Evolutionary conservation across 2,113 vertebrate species (phyloP).

Genomic region (Ardeotis arabs): DNA sequence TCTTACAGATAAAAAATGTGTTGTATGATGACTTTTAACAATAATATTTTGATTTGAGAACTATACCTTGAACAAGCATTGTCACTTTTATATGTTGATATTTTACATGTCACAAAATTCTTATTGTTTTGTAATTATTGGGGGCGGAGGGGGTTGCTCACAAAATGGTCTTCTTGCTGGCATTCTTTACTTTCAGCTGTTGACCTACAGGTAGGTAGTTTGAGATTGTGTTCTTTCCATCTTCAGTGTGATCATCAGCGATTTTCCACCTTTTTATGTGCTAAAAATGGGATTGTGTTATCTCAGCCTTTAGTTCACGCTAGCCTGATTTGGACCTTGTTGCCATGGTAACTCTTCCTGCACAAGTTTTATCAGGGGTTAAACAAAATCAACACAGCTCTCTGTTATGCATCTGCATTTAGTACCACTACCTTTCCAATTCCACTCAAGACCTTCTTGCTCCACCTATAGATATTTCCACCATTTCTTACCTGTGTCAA

Average conservation of each 20-base stretch:
- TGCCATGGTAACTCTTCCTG: constrained; percentile 63
- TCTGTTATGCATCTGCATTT: background rate
- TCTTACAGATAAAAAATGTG: background rate
- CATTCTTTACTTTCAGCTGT: background rate
- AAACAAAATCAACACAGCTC: constrained; percentile 25
- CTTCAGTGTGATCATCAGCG: background rate
- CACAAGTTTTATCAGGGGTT: constrained; percentile 33
- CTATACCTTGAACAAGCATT: background rate
- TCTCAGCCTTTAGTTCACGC: constrained; percentile 48
- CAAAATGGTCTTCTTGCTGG: background rate
- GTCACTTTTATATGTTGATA: background rate
- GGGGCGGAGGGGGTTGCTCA: rapidly evolving
- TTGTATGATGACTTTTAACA: background rate
- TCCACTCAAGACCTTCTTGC: background rate
- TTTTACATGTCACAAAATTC: background rate
- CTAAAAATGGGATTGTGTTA: constrained; percentile 57
- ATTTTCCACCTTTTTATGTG: constrained; percentile 18
- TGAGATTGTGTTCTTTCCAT: constrained; percentile 5
- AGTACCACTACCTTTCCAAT: background rate
- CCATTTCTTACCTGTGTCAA: background rate
- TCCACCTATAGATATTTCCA: background rate
- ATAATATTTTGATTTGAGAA: background rate
- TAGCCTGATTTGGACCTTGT: constrained; percentile 55
- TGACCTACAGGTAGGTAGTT: background rate
- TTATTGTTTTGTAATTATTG: background rate